Conservation (phyloP, 2,797 vertebrate genomes). For the Phoxinus dragarum region DNA sequence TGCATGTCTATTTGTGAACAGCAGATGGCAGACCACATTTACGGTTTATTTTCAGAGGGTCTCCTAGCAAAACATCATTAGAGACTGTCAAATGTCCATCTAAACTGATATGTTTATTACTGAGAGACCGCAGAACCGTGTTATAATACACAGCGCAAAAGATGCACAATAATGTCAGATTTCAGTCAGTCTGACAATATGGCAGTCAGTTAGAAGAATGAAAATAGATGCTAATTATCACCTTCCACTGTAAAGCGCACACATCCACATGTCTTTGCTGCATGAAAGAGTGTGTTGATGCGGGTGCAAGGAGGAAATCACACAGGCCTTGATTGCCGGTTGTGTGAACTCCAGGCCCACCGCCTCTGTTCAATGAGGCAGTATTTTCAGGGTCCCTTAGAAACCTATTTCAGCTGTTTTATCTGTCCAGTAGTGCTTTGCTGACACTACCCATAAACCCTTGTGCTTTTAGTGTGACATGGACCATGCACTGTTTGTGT, state of each 20-base stretch:
- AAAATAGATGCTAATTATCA: conserved; percentile 41
- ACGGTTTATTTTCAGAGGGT: background rate
- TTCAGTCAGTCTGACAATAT: background rate
- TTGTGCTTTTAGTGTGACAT: conserved; percentile 54
- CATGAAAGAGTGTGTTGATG: conserved; percentile 19
- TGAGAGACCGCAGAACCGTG: background rate
- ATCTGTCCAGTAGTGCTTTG: conserved; percentile 51
- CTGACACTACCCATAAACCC: conserved; percentile 57
- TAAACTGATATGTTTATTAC: conserved; percentile 1
- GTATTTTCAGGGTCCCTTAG: conserved; percentile 50
- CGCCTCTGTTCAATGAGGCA: conserved; percentile 39
- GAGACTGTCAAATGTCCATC: background rate
- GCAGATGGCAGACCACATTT: conserved; percentile 33
- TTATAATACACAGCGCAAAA: background rate
- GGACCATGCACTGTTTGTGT: conserved; percentile 33
- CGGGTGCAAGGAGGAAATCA: background rate
- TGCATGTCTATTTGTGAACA: conserved; percentile 5
- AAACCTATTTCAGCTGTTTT: conserved; percentile 57
- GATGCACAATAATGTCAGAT: background rate
- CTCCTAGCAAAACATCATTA: background rate
- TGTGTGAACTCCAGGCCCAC: conserved; percentile 9
- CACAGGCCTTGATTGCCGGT: conserved; percentile 12
- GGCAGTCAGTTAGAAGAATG: background rate
- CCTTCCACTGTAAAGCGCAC: background rate
- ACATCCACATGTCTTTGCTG: background rate